Conservation (phyloP, 2,113 vertebrate genomes). For the Phrynosoma platyrhinos region DNA sequence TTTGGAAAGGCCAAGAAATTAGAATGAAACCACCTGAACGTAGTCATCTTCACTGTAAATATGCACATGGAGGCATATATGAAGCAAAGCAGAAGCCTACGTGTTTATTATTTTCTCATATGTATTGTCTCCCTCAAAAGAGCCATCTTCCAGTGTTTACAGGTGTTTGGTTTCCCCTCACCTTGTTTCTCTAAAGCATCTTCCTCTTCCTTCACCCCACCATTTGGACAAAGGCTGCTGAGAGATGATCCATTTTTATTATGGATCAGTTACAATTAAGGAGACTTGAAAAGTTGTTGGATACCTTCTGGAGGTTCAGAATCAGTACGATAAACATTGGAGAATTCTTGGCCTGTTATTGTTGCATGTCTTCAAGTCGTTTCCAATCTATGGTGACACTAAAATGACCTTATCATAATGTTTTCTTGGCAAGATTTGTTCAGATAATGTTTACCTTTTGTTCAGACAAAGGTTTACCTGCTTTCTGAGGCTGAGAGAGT, state of each 20-base stretch:
- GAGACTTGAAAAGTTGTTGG: neutral
- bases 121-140: neutral
- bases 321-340: neutral
- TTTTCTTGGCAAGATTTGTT: too few relatives aligned
- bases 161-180: neutral
- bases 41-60: neutral
- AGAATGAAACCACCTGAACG: neutral
- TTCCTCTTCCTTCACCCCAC: neutral
- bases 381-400: too few relatives aligned
- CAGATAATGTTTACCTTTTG: too few relatives aligned
- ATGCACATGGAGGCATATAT: neutral
- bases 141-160: neutral
- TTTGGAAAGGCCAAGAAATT: too few relatives aligned
- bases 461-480: too few relatives aligned
- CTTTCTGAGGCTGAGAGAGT: too few relatives aligned
- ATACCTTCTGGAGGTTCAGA: neutral
- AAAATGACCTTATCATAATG: too few relatives aligned
- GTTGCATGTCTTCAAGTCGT: too few relatives aligned
- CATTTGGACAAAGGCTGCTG: neutral
- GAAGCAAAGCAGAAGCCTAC: neutral
- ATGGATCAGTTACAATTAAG: neutral
- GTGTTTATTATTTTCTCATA: neutral
- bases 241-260: neutral
- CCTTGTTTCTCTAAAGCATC: conserved; percentile 1
- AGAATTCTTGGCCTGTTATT: neutral